Base-by-base conservation (phyloP, 2,888 invertebrate genomes). In the Blera fallax region DNA sequence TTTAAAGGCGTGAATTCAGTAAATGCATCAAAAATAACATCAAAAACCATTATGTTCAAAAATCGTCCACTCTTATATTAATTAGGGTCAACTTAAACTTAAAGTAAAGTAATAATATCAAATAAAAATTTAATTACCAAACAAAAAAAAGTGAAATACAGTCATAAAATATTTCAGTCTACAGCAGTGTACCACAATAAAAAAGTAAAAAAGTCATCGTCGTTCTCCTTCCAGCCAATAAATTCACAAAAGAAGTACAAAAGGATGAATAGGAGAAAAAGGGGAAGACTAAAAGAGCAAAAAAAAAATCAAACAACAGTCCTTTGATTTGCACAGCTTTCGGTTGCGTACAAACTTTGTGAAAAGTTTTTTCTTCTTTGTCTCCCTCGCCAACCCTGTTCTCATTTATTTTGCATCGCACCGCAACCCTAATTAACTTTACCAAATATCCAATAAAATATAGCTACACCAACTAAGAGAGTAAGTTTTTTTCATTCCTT, bases 381-480 rank as follows among this genome's bases (percentile, higher is more conserved):
- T 73, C 50, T 60, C 18, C 48, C 11, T 62, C 29, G 6, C 16
- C n/a, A 62, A 10, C 16, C 37, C 37, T 21, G 27, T 27, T 37
- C 62, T 60, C 62, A 73, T 73, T 73, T 52, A 73, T 73, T 62
- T 73, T 72, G 48, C 73, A 60, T 73, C 60, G 60, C 37, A 62
- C 40, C 50, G 62, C 73, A 73, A 73, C 50, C 73, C 73, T 73
- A 73, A 73, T 73, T 73, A 73, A 73, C 73, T 73, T 73, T 73
- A 62, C 60, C 62, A 62, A 62, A 62, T 73, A 73, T 62, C 60
- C 48, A 73, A 60, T 73, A 73, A 73, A 73, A 52, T 62, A 45
- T 73, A 62, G 52, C 50, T 62, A 62, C 27, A 62, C 11, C 50
- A 50, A 50, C 48, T 21, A 45, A 40, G 73, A 62, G 27, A 50